Evolutionary conservation across 2,113 vertebrate species (phyloP).

Genomic region (Anoura caudifer): DNA sequence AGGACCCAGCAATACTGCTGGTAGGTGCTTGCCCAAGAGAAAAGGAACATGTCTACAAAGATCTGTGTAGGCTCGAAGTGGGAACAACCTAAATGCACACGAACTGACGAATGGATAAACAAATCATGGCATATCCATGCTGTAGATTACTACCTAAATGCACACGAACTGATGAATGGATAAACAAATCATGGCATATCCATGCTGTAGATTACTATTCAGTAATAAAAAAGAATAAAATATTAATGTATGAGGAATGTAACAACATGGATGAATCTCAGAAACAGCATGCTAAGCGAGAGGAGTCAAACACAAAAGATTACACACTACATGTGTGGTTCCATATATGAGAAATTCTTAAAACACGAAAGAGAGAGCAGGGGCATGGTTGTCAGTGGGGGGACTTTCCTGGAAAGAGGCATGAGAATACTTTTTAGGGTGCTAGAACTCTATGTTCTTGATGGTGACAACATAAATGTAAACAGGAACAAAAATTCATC

Average conservation of each 20-base stretch:
- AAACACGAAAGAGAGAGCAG: neutral
- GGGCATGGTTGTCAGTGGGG: neutral
- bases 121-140: neutral
- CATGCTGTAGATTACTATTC: neutral
- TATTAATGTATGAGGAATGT: neutral
- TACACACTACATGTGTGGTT: neutral
- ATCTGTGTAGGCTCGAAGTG: neutral
- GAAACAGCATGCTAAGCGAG: neutral
- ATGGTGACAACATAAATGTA: neutral
- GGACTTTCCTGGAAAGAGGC: neutral
- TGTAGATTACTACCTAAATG: neutral
- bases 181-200: neutral
- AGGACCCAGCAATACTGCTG: neutral
- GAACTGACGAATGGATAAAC: neutral
- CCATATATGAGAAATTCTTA: neutral
- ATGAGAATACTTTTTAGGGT: neutral
- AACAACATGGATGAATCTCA: neutral
- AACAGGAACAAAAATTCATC: neutral
- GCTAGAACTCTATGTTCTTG: neutral
- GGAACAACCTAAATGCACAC: neutral
- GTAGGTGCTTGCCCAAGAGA: neutral
- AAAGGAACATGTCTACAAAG: neutral
- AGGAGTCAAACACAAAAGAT: neutral
- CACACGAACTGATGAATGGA: neutral
- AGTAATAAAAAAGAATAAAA: neutral